These are phyloP conservation scores for Sarcophaga peregrina DNA, from an alignment of 1,140 invertebrate genomes.

Conservation along the genomic window DNA sequence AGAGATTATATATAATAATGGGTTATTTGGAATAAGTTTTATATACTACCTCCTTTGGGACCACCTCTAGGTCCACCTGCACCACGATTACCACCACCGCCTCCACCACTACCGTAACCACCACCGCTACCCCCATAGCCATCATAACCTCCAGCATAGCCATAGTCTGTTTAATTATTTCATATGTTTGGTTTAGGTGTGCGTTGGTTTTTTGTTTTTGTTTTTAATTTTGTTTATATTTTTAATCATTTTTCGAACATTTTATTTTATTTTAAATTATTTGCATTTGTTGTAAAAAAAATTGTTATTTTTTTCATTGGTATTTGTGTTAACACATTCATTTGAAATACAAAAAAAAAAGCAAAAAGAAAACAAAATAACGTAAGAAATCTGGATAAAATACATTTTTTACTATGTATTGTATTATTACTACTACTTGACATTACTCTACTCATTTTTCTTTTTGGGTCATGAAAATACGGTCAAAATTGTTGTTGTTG, in stretches of 20 bases:
- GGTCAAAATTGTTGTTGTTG: slow-evolving; percentile 34
- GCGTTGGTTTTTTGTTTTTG: not conserved
- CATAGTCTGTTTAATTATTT: slow-evolving; percentile 56
- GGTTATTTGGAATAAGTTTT: slow-evolving; percentile 50
- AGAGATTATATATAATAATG: slow-evolving; percentile 45
- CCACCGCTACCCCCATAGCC: slow-evolving; percentile 57
- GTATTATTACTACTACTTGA: not conserved
- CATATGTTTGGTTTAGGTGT: not conserved
- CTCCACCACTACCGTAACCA: slow-evolving; percentile 46
- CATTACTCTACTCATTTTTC: not conserved
- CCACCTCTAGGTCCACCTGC: slow-evolving; percentile 57
- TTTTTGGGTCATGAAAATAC: slow-evolving; percentile 9
- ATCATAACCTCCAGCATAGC: slow-evolving; percentile 65
- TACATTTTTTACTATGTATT: not conserved
- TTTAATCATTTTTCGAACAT: not conserved
- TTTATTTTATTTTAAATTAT: slow-evolving; percentile 22
- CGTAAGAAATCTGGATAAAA: slow-evolving; percentile 21
- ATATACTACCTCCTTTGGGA: slow-evolving; percentile 57
- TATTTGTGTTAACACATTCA: not conserved
- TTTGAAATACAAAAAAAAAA: slow-evolving; percentile 31
- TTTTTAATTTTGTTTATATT: slow-evolving; percentile 29
- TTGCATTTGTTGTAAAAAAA: not conserved
- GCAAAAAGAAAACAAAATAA: slow-evolving; percentile 41
- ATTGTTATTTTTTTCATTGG: not conserved
- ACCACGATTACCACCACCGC: slow-evolving; percentile 58